These are phyloP conservation scores for Etheostoma perlongum DNA, from an alignment of 2,797 vertebrate genomes.

Conservation along the genomic window DNA sequence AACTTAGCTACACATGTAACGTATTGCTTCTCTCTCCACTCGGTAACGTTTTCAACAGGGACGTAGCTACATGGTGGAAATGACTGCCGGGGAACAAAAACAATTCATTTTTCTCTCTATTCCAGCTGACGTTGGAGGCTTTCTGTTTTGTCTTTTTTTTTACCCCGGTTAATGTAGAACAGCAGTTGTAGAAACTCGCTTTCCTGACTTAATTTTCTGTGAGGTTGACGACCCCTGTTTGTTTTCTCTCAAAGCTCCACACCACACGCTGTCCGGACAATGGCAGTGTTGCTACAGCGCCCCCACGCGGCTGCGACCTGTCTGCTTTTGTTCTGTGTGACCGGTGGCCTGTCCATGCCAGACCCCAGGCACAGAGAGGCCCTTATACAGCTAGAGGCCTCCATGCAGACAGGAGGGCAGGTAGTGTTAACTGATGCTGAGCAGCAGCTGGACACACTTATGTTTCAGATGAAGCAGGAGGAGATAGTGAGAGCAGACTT, in stretches of 20 bases:
- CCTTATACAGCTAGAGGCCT: conserved; percentile 80
- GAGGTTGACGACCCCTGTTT: accelerated
- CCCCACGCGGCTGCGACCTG: conserved; percentile 42
- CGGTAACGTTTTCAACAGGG: background rate
- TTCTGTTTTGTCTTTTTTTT: conserved; percentile 2
- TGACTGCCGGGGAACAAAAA: background rate
- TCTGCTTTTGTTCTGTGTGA: conserved; percentile 52
- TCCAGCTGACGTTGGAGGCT: background rate
- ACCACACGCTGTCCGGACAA: background rate
- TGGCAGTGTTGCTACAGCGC: conserved; percentile 50
- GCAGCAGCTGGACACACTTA: conserved; percentile 75
- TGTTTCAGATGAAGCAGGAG: conserved; percentile 82
- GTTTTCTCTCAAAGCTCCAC: background rate
- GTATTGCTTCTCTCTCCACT: background rate
- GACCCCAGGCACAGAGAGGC: conserved; percentile 79
- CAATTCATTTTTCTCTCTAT: background rate
- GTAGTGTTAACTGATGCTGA: conserved; percentile 81
- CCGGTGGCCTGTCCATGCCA: conserved; percentile 53
- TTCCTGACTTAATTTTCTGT: no score
- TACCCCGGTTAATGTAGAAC: background rate
- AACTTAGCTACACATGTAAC: no score
- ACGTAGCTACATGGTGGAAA: background rate
- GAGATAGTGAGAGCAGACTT: conserved; percentile 82
- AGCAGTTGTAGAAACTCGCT: background rate
- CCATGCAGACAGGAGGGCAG: conserved; percentile 80